phyloP scores from a whole-genome alignment of 1,140 invertebrate species.

The Temnothorax curvispinosus region DNA sequence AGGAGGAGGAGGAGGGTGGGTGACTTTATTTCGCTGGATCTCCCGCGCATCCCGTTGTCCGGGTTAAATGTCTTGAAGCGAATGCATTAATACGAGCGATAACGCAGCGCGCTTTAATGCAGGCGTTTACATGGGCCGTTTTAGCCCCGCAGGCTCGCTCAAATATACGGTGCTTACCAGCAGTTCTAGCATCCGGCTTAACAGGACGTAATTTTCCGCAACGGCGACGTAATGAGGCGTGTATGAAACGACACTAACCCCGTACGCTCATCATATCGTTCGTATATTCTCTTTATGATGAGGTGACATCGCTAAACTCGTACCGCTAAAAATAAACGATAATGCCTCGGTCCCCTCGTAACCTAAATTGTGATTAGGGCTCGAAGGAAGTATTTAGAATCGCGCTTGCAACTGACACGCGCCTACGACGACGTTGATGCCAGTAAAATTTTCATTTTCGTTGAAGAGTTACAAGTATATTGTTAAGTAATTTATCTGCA shows the following conservation, averaged over 20 bases:
- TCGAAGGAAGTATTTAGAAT: constrained; percentile 9
- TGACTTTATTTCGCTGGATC: constrained; percentile 31
- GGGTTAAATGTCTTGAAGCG: constrained; percentile 54
- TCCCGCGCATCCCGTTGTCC: constrained; percentile 21
- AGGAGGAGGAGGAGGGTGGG: too few relatives aligned
- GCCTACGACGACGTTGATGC: neutral
- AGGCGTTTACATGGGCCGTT: constrained; percentile 52
- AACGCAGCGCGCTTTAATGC: constrained; percentile 64
- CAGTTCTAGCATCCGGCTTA: constrained; percentile 58
- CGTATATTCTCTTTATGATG: constrained; percentile 48
- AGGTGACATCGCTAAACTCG: constrained; percentile 20
- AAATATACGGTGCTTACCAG: constrained; percentile 57
- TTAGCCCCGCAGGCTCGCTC: constrained; percentile 39
- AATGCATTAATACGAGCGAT: constrained; percentile 60
- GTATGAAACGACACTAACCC: constrained; percentile 37
- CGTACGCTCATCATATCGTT: constrained; percentile 29
- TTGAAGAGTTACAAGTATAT: neutral
- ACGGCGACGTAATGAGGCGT: constrained; percentile 48
- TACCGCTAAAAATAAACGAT: constrained; percentile 48
- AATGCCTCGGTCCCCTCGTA: neutral
- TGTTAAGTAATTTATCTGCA: constrained; percentile 1
- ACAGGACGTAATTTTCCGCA: constrained; percentile 59
- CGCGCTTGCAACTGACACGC: neutral
- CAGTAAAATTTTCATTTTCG: neutral
- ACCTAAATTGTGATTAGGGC: constrained; percentile 29